Evolutionary conservation across 2,113 vertebrate genomes (phyloP).

Genomic region (Oostethus manadensis): DNA sequence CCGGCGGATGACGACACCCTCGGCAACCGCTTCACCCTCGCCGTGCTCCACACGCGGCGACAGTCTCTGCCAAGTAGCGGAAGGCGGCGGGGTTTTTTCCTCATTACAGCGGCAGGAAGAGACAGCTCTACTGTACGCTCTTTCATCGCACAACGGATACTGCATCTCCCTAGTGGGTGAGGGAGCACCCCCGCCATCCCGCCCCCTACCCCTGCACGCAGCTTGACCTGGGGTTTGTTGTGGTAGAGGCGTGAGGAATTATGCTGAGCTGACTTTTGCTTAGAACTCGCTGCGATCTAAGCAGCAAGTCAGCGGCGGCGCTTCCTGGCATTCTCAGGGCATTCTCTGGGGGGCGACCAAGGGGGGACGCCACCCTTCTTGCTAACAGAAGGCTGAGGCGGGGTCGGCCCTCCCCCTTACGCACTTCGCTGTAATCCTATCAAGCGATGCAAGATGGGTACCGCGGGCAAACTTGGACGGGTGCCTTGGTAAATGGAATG

Average conservation of each 20-base stretch:
- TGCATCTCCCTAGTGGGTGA: neutral
- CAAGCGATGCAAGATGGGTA: slow-evolving; percentile 58
- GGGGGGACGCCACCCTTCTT: slow-evolving; percentile 31
- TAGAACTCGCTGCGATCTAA: too few relatives aligned
- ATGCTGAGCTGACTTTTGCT: too few relatives aligned
- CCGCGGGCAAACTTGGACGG: slow-evolving; percentile 66
- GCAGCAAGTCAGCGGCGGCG: too few relatives aligned
- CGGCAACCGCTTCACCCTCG: slow-evolving; percentile 37
- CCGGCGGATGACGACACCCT: slow-evolving; percentile 60
- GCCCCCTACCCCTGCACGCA: neutral
- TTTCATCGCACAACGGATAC: neutral
- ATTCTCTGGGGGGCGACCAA: neutral
- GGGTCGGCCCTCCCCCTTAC: slow-evolving; percentile 33
- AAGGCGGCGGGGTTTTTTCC: neutral
- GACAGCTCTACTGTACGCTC: neutral
- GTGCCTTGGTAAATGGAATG: slow-evolving; percentile 53
- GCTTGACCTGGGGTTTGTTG: neutral
- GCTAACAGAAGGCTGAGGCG: slow-evolving; percentile 53
- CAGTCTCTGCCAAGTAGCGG: slow-evolving; percentile 7
- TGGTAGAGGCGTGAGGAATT: too few relatives aligned
- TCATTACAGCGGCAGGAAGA: neutral
- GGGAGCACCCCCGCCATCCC: neutral
- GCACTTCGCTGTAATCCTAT: slow-evolving; percentile 55
- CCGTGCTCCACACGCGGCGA: slow-evolving; percentile 15
- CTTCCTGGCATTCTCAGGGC: too few relatives aligned